Conservation (phyloP, 53 echinoderm and acorn worm species). For the Glandiceps talaboti region DNA sequence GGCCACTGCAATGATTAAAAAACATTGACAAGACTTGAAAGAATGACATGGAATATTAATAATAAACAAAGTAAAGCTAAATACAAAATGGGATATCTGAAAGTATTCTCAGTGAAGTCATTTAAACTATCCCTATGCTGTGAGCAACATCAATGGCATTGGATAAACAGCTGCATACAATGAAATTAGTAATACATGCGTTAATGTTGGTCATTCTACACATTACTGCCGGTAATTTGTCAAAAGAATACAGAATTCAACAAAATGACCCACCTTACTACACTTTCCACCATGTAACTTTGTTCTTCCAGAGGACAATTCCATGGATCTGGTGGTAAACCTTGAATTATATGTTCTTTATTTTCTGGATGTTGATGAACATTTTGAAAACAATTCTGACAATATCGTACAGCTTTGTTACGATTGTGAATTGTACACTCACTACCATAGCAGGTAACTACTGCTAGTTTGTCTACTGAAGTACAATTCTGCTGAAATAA, state of each 20-base stretch:
- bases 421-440: constrained; percentile 69
- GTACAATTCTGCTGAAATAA: constrained; percentile 53
- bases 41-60: no score
- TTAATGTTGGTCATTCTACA: neutral
- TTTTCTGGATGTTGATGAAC: constrained; percentile 40
- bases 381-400: constrained; percentile 39
- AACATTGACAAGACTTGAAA: no score
- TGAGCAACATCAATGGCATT: no score
- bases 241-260: no score
- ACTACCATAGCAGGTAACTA: constrained; percentile 66
- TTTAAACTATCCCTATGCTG: no score
- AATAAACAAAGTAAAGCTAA: no score
- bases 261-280: constrained; percentile 59
- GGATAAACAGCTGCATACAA: no score
- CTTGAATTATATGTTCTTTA: constrained; percentile 65
- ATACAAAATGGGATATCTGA: no score
- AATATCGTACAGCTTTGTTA: constrained; percentile 76
- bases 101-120: no score
- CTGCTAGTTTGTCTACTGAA: constrained; percentile 50
- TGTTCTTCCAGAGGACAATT: constrained; percentile 80
- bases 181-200: no score
- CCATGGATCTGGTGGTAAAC: constrained; percentile 76
- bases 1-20: no score
- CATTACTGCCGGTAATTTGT: no score
- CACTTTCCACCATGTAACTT: constrained; percentile 76